Evolutionary conservation across 2,797 vertebrate genomes (phyloP).

Genomic region (Liparis tanakae): DNA sequence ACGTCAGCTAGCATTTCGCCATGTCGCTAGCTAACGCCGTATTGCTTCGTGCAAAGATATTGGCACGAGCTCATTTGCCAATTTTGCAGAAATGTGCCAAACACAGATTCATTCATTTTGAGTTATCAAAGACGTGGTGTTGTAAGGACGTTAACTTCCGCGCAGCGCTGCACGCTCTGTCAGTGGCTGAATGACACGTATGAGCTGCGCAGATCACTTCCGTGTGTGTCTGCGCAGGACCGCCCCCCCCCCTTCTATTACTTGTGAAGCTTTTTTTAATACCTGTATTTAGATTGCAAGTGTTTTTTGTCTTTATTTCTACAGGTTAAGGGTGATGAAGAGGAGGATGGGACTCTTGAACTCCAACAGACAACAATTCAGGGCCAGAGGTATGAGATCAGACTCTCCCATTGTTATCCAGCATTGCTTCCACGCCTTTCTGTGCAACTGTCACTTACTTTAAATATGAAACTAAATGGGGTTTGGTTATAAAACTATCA

Average conservation of each 20-base stretch:
- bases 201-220: conserved; percentile 79
- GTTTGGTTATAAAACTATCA: not conserved
- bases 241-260: conserved; percentile 8
- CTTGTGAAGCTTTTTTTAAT: conserved; percentile 26
- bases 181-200: conserved; percentile 87
- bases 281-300: not conserved
- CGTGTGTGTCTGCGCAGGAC: conserved; percentile 68
- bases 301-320: conserved; percentile 32
- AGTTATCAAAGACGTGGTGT: not conserved
- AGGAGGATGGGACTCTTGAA: conserved; percentile 91
- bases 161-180: conserved; percentile 65
- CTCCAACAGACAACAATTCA: conserved; percentile 88
- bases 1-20: not conserved
- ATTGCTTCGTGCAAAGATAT: not conserved
- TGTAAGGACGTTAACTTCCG: conserved; percentile 67
- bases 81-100: not conserved
- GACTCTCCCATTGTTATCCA: not conserved
- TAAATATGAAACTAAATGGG: not conserved
- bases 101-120: not conserved
- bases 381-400: conserved; percentile 85
- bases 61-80: accelerated
- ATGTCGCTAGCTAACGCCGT: no score
- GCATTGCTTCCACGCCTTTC: not conserved
- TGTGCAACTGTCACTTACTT: not conserved
- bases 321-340: conserved; percentile 94